These are phyloP conservation scores for Etia nguti DNA, from an alignment of 2,113 vertebrate species.

Conservation along the genomic window DNA sequence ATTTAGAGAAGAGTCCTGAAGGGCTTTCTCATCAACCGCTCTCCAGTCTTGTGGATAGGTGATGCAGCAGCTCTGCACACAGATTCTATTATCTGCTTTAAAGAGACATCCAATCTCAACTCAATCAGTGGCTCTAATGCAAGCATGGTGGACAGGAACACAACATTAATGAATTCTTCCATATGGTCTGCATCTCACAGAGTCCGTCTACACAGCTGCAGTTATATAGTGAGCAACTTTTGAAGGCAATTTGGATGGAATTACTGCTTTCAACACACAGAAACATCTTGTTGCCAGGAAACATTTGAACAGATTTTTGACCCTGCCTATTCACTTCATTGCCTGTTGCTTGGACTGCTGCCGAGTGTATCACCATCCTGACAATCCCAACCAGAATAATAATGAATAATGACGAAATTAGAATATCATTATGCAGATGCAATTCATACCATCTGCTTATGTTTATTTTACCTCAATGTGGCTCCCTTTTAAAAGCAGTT, in stretches of 20 bases:
- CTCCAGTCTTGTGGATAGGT: slow-evolving; percentile 70
- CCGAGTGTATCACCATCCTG: slow-evolving; percentile 49
- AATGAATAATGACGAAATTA: slow-evolving; percentile 58
- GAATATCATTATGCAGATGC: slow-evolving; percentile 60
- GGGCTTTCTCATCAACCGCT: slow-evolving; percentile 71
- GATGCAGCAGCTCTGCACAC: slow-evolving; percentile 66
- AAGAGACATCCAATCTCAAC: slow-evolving; percentile 56
- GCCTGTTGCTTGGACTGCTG: slow-evolving; percentile 62
- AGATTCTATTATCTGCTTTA: slow-evolving; percentile 64
- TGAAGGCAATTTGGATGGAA: slow-evolving; percentile 48
- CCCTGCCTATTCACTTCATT: slow-evolving; percentile 59
- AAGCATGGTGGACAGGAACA: neutral
- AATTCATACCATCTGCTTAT: slow-evolving; percentile 59
- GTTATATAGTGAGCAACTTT: slow-evolving; percentile 53
- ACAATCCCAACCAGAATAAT: slow-evolving; percentile 49
- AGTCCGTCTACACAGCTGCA: slow-evolving; percentile 28
- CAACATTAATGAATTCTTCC: neutral
- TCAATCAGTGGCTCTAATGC: slow-evolving; percentile 25
- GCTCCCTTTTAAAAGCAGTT: neutral
- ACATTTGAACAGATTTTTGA: slow-evolving; percentile 68
- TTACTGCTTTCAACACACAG: slow-evolving; percentile 48
- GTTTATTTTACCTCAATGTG: slow-evolving; percentile 6
- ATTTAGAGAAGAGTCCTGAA: slow-evolving; percentile 77
- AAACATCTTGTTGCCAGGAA: slow-evolving; percentile 66
- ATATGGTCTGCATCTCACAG: neutral